Conservation (phyloP, 2,797 vertebrate species). For the Knipowitschia caucasica region DNA sequence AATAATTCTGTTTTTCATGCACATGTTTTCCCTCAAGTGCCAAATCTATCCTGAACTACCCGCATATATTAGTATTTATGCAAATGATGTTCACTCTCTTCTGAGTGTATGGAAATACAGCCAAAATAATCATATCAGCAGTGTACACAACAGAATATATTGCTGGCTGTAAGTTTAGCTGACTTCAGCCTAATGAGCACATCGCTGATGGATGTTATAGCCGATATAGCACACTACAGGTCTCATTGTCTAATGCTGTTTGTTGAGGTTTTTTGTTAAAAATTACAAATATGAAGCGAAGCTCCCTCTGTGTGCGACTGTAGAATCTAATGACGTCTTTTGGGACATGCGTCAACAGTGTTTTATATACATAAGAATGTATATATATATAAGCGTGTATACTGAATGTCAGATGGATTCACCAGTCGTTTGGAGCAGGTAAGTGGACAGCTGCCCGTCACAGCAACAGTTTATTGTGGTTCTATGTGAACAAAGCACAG, state of each 20-base stretch:
- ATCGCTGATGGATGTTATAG: background rate
- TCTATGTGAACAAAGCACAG: no score
- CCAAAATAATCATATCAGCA: constrained; percentile 1
- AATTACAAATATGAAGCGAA: background rate
- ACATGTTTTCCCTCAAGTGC: no score
- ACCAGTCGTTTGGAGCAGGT: no score
- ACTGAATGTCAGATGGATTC: background rate
- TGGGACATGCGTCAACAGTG: background rate
- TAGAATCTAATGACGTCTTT: background rate
- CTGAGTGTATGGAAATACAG: background rate
- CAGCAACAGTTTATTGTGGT: no score
- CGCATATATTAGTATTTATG: background rate
- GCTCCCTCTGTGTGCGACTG: background rate
- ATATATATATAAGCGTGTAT: background rate
- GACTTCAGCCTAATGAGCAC: constrained; percentile 13
- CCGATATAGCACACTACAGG: constrained; percentile 4
- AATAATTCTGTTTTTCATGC: no score
- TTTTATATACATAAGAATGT: background rate
- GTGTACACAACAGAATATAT: constrained; percentile 1
- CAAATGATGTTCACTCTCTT: background rate
- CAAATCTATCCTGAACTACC: no score
- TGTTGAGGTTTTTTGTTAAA: background rate
- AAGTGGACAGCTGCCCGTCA: no score
- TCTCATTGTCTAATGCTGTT: background rate
- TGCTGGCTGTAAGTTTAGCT: constrained; percentile 6